Evolutionary conservation across 2,888 invertebrate genomes (phyloP).

Genomic region (Diachrysia chrysitis): DNA sequence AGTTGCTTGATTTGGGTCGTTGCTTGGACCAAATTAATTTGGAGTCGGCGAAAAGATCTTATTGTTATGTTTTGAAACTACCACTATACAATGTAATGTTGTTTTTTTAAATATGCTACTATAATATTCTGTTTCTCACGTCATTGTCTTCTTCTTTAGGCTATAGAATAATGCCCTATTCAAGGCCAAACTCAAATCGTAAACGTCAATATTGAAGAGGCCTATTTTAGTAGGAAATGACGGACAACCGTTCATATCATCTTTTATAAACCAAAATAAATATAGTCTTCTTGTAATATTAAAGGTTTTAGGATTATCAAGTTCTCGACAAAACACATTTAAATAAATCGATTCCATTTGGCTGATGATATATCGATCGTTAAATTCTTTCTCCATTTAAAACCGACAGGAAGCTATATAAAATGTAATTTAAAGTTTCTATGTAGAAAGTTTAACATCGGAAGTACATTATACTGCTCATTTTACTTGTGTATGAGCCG

Average conservation of each 20-base stretch:
- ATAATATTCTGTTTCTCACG: not conserved
- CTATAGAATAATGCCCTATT: not conserved
- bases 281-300: not conserved
- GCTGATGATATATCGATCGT: not conserved
- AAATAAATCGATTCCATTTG: not conserved
- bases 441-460: constrained; percentile 49
- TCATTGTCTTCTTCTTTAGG: not conserved
- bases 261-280: too few relatives aligned
- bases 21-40: not conserved
- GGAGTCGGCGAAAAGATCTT: not conserved
- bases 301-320: not conserved
- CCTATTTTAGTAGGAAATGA: too few relatives aligned
- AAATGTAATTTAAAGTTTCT: constrained; percentile 22
- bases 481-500: constrained; percentile 48
- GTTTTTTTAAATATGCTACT: not conserved
- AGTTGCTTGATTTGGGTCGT: not conserved
- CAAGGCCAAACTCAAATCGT: not conserved
- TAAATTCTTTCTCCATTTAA: not conserved
- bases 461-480: constrained; percentile 47
- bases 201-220: not conserved
- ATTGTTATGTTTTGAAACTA: not conserved
- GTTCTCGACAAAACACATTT: too few relatives aligned
- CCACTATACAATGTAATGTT: not conserved
- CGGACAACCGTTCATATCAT: too few relatives aligned
- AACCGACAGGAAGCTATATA: not conserved